Percentiles rank a stretch among this genome's conserved stretches.
phyloP scores from a whole-genome alignment of 2,113 vertebrate genomes.

The Bos taurus region ARS-UCD2.0 NC_037330.1:85812501-85813000 shows the following conservation, averaged over 20 bases:
- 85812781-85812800: too few relatives aligned
- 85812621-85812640: background rate
- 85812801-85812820: background rate
- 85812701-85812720: background rate
- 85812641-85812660: background rate
- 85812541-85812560: background rate
- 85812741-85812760: too few relatives aligned
- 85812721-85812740: background rate
- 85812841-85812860: background rate
- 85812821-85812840: background rate
- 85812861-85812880: background rate
- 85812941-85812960: too few relatives aligned
- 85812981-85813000: too few relatives aligned
- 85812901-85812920: too few relatives aligned
- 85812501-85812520: background rate
- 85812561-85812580: background rate
- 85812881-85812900: background rate
- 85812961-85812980: too few relatives aligned
- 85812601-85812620: background rate
- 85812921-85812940: too few relatives aligned
- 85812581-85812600: background rate
- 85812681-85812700: background rate
- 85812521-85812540: background rate
- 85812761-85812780: too few relatives aligned
- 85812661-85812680: background rate